These are phyloP conservation scores for Molossus alvarezi DNA, from an alignment of 2,797 vertebrate species.

Conservation along the genomic window DNA sequence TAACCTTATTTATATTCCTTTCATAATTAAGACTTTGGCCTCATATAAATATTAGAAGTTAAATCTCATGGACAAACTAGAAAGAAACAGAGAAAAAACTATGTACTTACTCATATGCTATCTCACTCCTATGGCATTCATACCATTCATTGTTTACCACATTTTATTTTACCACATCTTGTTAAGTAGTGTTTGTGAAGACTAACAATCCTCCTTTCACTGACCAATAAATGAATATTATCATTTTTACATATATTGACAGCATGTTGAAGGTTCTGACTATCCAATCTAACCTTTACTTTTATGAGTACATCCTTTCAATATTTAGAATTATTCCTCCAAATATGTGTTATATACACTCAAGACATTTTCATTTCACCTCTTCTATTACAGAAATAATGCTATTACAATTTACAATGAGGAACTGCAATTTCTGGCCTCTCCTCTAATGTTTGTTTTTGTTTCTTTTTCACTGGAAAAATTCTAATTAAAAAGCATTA, in stretches of 20 bases:
- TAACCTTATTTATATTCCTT: neutral
- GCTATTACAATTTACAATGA: neutral
- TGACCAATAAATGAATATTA: conserved; percentile 40
- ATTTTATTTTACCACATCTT: neutral
- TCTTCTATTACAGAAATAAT: neutral
- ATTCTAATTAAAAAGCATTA: conserved; percentile 9
- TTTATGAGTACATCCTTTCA: neutral
- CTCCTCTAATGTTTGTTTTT: neutral
- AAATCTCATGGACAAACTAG: neutral
- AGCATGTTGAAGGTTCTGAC: neutral
- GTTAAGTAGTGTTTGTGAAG: neutral
- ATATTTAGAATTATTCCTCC: conserved; percentile 15
- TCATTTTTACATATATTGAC: conserved; percentile 2
- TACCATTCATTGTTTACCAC: neutral
- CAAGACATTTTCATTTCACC: conserved; percentile 5
- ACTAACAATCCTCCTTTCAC: neutral
- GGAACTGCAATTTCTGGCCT: neutral
- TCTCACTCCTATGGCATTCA: neutral
- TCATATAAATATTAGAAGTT: conserved; percentile 24
- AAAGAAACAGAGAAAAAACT: neutral
- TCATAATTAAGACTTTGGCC: neutral
- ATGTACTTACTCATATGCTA: neutral
- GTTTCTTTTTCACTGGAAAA: neutral
- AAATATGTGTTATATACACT: neutral
- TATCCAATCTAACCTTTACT: neutral